Percentiles rank a stretch among this genome's conserved stretches.
Evolutionary conservation across 2,113 vertebrate species (phyloP).

Genomic region (Eurypyga helias): DNA sequence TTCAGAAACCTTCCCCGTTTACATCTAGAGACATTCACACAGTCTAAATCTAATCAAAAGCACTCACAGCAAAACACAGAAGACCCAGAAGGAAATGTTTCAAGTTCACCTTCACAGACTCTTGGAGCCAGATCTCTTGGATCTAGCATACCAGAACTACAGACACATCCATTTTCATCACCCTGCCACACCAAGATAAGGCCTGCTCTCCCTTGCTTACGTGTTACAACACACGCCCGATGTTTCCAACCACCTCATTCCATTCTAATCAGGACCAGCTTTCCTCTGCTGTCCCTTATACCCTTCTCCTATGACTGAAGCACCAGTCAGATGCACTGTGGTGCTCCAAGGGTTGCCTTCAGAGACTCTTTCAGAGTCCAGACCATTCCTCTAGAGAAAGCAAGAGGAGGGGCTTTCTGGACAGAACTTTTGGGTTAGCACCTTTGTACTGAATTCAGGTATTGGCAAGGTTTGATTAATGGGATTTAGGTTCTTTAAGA

Average conservation of each 20-base stretch:
- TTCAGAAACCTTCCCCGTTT: neutral
- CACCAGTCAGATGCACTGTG: neutral
- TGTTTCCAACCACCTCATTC: neutral
- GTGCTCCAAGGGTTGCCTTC: neutral
- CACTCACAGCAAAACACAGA: neutral
- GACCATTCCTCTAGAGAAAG: neutral
- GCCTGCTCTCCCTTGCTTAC: neutral
- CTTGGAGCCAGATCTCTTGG: neutral
- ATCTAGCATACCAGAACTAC: neutral
- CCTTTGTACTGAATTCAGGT: neutral
- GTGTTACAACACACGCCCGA: rapidly evolving
- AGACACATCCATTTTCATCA: neutral
- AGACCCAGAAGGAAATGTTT: neutral
- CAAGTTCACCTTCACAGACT: neutral
- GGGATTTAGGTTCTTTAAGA: neutral
- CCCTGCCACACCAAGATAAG: neutral
- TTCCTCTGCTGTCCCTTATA: neutral
- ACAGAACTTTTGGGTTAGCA: neutral
- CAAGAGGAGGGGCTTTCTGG: neutral
- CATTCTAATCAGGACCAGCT: neutral
- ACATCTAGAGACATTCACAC: neutral
- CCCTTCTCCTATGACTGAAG: neutral
- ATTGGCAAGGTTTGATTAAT: neutral
- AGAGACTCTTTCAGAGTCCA: neutral
- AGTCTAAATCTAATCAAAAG: neutral